phyloP scores from a whole-genome alignment of 2,113 vertebrate genomes.

The Gorsachius goisagi region DNA sequence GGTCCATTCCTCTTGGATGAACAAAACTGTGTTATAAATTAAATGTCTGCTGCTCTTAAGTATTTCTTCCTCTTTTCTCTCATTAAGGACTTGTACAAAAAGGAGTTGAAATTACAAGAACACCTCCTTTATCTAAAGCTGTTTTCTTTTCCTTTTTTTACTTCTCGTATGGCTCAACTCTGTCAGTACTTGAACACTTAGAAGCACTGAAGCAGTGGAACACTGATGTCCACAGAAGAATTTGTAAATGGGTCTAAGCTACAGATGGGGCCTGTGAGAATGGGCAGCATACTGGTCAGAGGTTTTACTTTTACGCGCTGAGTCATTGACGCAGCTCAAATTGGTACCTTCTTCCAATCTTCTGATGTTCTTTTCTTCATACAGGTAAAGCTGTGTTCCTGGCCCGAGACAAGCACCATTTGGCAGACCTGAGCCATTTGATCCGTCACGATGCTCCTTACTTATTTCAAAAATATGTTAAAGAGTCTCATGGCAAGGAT shows the following conservation, averaged over 20 bases:
- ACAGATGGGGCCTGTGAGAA: not conserved
- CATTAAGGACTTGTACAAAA: not conserved
- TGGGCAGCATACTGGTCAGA: not conserved
- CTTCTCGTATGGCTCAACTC: not conserved
- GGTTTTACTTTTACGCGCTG: not conserved
- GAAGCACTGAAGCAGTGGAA: not conserved
- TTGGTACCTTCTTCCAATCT: not conserved
- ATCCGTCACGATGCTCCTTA: constrained; percentile 84
- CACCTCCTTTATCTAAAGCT: not conserved
- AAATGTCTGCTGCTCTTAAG: not conserved
- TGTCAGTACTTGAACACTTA: not conserved
- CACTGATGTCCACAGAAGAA: not conserved
- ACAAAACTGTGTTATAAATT: not conserved
- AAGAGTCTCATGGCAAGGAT: constrained; percentile 82
- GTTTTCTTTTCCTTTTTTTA: not conserved
- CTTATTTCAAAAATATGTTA: constrained; percentile 82
- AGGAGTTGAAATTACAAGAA: not conserved
- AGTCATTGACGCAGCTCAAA: not conserved
- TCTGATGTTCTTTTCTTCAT: not conserved
- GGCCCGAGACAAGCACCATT: constrained; percentile 83
- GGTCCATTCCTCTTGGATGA: not conserved
- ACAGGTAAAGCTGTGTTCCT: constrained; percentile 84
- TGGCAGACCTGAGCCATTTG: constrained; percentile 81
- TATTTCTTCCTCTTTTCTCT: not conserved
- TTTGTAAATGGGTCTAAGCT: not conserved